Conservation (phyloP, 2,888 invertebrate genomes). For the Bembecia ichneumoniformis region DNA sequence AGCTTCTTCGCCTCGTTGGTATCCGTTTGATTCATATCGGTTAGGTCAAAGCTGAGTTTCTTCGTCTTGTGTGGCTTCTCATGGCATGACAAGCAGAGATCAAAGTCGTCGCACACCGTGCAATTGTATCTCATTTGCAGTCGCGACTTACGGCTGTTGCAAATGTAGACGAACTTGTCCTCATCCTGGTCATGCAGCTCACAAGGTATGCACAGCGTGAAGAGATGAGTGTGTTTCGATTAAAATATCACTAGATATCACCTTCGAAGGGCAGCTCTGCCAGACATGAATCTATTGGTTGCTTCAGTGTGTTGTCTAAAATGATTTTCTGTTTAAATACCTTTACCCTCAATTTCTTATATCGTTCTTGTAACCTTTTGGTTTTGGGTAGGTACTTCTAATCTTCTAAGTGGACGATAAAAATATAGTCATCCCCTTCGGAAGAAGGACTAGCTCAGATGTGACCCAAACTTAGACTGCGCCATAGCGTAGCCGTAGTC, state of each 20-base stretch:
- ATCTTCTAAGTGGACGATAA: conserved; percentile 99
- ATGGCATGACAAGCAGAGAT: conserved; percentile 95
- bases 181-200: conserved; percentile 99
- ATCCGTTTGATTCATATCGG: conserved; percentile 89
- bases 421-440: conserved; percentile 99
- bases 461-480: conserved; percentile 99
- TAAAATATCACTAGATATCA: conserved; percentile 99
- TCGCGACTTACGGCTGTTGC: conserved; percentile 96
- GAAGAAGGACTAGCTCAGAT: conserved; percentile 99
- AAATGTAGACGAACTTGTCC: conserved; percentile 98
- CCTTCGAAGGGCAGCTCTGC: conserved; percentile 97
- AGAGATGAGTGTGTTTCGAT: conserved; percentile 92
- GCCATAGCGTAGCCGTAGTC: conserved; percentile 99
- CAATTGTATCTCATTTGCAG: conserved; percentile 98
- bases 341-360: conserved; percentile 99
- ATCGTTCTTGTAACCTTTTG: conserved; percentile 99
- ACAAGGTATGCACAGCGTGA: conserved; percentile 97
- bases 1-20: conserved; percentile 91
- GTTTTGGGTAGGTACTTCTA: conserved; percentile 99
- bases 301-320: conserved; percentile 96
- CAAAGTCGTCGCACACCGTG: conserved; percentile 98
- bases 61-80: conserved; percentile 98
- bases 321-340: conserved; percentile 98
- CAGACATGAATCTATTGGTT: conserved; percentile 96
- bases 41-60: conserved; percentile 92